Evolutionary conservation across 2,888 invertebrate genomes (phyloP).

Genomic region (Thymelicus sylvestris): DNA sequence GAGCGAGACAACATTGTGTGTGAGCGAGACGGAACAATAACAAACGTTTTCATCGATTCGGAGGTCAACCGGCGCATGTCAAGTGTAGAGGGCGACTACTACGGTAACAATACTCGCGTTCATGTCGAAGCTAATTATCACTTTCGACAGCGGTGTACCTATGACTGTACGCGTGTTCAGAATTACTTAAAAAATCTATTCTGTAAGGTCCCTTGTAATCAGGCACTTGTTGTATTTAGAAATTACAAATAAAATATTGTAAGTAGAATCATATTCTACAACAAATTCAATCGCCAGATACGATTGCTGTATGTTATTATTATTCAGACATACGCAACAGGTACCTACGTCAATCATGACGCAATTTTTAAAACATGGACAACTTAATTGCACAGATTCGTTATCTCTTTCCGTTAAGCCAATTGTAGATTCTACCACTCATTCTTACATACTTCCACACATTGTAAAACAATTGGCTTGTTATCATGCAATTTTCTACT

Average conservation of each 20-base stretch:
- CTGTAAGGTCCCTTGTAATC: no score
- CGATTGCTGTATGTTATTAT: constrained; percentile 31
- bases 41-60: constrained; percentile 79
- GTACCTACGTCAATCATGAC: constrained; percentile 25
- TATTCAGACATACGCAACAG: constrained; percentile 15
- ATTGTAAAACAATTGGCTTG: constrained; percentile 51
- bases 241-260: no score
- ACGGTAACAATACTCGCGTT: constrained; percentile 56
- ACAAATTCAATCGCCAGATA: neutral
- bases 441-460: constrained; percentile 48
- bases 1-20: constrained; percentile 52
- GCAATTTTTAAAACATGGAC: constrained; percentile 17
- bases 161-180: no score
- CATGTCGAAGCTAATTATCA: constrained; percentile 11
- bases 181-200: no score
- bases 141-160: neutral
- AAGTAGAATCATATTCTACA: no score
- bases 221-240: no score
- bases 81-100: constrained; percentile 55
- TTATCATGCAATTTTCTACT: constrained; percentile 36
- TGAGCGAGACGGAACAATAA: constrained; percentile 71
- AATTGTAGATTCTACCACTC: constrained; percentile 42
- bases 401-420: constrained; percentile 49
- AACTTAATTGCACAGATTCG: constrained; percentile 38
- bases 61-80: constrained; percentile 76